Base-by-base conservation (phyloP, 2,797 vertebrate species). In the Micromesistius poutassou region DNA sequence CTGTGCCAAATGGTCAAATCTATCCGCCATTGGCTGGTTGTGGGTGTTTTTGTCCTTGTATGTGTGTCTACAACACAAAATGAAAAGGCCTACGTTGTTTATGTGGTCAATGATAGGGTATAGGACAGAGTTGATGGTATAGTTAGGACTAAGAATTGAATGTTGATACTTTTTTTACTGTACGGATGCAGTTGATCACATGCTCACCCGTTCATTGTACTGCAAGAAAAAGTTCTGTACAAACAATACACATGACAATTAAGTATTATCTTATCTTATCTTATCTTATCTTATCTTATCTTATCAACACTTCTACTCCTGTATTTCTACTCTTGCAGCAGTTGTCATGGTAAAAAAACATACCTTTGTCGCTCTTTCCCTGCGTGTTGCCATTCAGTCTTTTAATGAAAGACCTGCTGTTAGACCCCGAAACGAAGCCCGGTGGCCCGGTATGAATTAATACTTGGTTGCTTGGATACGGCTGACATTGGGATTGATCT, bases 401-500 rank as follows among this genome's bases (percentile, higher is more conserved):
- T 9, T 75, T 71, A 70, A 74, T 42, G 68, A 30, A 77, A 77
- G 72, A 73, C 77, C 71, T 33, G 30, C 50, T 74, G 33, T 38
- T 36, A 66, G 77, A 78, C 82, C 79, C 77, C 83, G 38, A 75
- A 13, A 68, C 75, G 30, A 71, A 66, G 73, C 74, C 55, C 19
- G 75, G 71, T 28, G 36, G 16, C 5, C 42, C 78, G 72, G 77
- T 33, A 50, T 55, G 22, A 81, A 46, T 78, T 68, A 42, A 35
- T 71, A 3, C 4, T 66, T 8, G 42, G 88, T 89, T 86, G 84
- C 85, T 74, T 83, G 75, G 85, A 79, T 83, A 84, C 84, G 0
- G 30, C 55, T 22, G 25, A 42, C 19, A 74, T 76, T 71, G 12
- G 66, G 77, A 79, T 85, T 78, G 70, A 76, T 70, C 22, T 80